phyloP scores from a whole-genome alignment of 2,113 vertebrate genomes.

The Amblyornis subalaris region DNA sequence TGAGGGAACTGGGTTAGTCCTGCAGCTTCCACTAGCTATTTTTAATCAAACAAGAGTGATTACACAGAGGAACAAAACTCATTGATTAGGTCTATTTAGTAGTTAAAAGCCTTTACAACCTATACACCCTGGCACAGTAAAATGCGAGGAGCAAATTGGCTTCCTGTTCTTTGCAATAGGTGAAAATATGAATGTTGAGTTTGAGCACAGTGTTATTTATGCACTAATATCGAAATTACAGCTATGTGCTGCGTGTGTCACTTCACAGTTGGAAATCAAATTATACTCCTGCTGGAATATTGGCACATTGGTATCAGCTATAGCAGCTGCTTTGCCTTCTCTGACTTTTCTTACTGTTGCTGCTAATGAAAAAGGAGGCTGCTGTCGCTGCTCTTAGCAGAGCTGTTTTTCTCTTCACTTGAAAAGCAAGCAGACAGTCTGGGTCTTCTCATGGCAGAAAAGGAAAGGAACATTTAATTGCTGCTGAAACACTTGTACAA shows the following conservation, averaged over 20 bases:
- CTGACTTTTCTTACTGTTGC: conserved; percentile 40
- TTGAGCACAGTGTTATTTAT: conserved; percentile 60
- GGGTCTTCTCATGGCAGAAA: conserved; percentile 37
- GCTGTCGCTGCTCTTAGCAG: not conserved
- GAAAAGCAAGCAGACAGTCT: conserved; percentile 58
- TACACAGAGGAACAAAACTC: not conserved
- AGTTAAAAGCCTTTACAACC: conserved; percentile 16
- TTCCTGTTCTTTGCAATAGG: conserved; percentile 50
- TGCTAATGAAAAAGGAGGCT: conserved; percentile 57
- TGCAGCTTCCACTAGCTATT: not conserved
- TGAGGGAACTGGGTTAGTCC: not conserved
- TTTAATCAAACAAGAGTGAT: not conserved
- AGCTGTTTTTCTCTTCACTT: conserved; percentile 50
- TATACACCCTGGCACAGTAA: not conserved
- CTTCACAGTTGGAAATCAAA: conserved; percentile 71
- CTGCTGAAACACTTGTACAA: conserved; percentile 65
- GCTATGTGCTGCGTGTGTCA: conserved; percentile 57
- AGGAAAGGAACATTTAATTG: conserved; percentile 69
- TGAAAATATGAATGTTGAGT: conserved; percentile 57
- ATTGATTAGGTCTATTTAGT: conserved; percentile 17
- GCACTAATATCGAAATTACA: conserved; percentile 71
- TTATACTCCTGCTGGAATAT: conserved; percentile 60
- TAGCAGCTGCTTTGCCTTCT: conserved; percentile 44
- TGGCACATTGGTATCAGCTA: conserved; percentile 44
- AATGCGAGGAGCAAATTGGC: conserved; percentile 38